Conservation (phyloP, 2,113 vertebrate genomes). For the Lathamus discolor region DNA sequence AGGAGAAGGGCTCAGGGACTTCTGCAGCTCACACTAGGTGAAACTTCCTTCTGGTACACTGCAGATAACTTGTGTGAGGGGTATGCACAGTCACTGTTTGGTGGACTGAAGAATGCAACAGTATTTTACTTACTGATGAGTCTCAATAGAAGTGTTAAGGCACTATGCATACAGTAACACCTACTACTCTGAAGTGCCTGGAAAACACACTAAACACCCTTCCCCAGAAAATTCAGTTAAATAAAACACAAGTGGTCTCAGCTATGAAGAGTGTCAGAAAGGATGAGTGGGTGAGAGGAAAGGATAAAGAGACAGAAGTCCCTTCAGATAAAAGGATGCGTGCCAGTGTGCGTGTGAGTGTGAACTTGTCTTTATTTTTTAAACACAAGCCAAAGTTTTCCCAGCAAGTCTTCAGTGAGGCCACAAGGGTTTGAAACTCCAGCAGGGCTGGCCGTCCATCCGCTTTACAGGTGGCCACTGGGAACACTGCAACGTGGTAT, state of each 20-base stretch:
- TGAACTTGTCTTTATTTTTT: rapidly evolving
- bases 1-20: not conserved
- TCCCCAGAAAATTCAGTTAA: not conserved
- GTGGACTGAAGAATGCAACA: not conserved
- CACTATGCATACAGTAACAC: not conserved
- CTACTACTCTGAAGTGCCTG: not conserved
- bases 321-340: not conserved
- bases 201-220: not conserved
- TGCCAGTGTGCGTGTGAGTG: not conserved
- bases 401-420: not conserved
- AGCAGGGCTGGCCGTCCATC: not conserved
- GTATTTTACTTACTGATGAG: not conserved
- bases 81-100: not conserved
- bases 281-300: not conserved
- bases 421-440: not conserved
- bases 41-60: not conserved
- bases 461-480: not conserved
- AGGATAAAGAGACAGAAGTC: not conserved
- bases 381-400: not conserved
- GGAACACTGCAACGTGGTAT: not conserved
- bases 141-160: not conserved
- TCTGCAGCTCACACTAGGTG: not conserved
- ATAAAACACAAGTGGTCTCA: not conserved
- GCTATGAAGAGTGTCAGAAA: not conserved
- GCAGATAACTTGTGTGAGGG: not conserved